Evolutionary conservation across 2,888 invertebrate species (phyloP), one percentile per base, ranked within the genome.

Genomic region (Epiblema foenella): DNA sequence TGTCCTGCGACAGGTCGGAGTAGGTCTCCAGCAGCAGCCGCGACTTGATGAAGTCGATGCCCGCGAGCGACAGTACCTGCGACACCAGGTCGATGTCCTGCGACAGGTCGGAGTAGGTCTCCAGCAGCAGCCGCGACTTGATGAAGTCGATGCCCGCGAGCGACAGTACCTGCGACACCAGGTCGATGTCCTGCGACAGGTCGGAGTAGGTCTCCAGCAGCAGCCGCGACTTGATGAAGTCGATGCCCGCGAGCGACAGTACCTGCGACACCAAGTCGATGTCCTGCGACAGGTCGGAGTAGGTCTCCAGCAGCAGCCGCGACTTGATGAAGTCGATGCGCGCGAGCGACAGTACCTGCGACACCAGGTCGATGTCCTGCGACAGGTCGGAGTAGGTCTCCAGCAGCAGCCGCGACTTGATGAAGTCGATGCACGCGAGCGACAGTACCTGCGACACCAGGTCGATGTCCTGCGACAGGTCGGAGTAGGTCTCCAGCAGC

Each of bases 51-150:
- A 99, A 98, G 91, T 98, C 98, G 73, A 99, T 95, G 79, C 97
- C 97, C 1, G 98, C 98, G 59, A 99, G 92, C 8, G 96, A 94
- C n/a, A n/a, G n/a, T n/a, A n/a, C n/a, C n/a, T n/a, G n/a, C 0
- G 98, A 99, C 0, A 98, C 97, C 20, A 99, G 94, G 87, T 98
- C 98, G 65, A 99, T 95, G 81, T 98, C 98, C 88, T 98, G 98
- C 15, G 97, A 96, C 59, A 97, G 95, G 89, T 99, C 98, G 78
- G 97, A 98, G 84, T 96, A 96, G 5, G 96, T 96, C 85, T 98
- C 98, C 66, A 98, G 95, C 54, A 97, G 96, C 57, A 99, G 93
- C 18, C 96, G 95, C 0, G 98, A 98, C 87, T 97, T 97, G 76
- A 98, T 97, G 86, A 99, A 98, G 91, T 98, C 98, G 73, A 99